phyloP scores from a whole-genome alignment of 2,113 vertebrate genomes.

The Emydura subglobosa region DNA sequence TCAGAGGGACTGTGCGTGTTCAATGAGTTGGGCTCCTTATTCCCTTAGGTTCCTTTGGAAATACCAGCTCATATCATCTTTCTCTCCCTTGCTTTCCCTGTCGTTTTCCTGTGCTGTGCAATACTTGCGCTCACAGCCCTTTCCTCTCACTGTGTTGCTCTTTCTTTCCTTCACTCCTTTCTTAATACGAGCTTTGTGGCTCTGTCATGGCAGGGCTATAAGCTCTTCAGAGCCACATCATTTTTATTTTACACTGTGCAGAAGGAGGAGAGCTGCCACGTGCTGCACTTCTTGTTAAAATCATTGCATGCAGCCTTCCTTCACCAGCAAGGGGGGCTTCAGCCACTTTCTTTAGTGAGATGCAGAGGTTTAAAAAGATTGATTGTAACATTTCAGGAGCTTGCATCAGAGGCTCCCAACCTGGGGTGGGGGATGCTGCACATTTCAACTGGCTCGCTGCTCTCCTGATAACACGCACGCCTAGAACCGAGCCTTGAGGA shows the following conservation, averaged over 20 bases:
- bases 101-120: background rate
- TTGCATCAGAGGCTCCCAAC: background rate
- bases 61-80: background rate
- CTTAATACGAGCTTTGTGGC: background rate
- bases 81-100: background rate
- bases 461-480: background rate
- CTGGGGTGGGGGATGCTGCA: background rate
- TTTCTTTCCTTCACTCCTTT: background rate
- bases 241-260: background rate
- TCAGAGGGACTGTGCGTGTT: background rate
- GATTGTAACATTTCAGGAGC: background rate
- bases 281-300: background rate
- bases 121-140: background rate
- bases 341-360: background rate
- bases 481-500: background rate
- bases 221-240: background rate
- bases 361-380: background rate
- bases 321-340: background rate
- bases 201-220: background rate
- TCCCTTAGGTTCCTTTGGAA: rapidly evolving
- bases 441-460: background rate
- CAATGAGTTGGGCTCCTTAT: rapidly evolving
- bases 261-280: background rate
- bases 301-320: background rate
- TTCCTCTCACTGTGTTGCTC: background rate